These are phyloP conservation scores for Tyrophagus putrescentiae DNA, from an alignment of 1,140 invertebrate genomes.

Conservation along the genomic window DNA sequence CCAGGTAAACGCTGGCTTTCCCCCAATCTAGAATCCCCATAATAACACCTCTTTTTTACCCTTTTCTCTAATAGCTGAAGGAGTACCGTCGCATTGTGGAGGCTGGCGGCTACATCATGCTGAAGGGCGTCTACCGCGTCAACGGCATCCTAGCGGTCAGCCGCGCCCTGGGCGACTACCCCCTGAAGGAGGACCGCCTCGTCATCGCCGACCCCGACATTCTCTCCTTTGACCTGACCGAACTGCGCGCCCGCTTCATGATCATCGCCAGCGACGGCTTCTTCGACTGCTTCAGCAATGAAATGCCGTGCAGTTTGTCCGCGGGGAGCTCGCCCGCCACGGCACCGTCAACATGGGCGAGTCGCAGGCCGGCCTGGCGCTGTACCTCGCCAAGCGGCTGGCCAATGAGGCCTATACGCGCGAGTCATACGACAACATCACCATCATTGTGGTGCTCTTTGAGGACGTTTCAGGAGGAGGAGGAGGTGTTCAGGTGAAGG, in stretches of 20 bases:
- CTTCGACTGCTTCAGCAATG: conserved; percentile 87
- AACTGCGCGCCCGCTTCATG: conserved; percentile 64
- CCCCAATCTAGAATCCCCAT: background rate
- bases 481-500: background rate
- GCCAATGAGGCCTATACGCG: conserved; percentile 74
- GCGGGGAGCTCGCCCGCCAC: conserved; percentile 48
- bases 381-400: conserved; percentile 74
- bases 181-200: conserved; percentile 78
- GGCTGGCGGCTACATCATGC: conserved; percentile 80
- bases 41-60: conserved; percentile 3
- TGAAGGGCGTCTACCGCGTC: conserved; percentile 90
- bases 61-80: conserved; percentile 43
- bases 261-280: conserved; percentile 85
- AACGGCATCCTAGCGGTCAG: conserved; percentile 89
- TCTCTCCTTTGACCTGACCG: conserved; percentile 60
- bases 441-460: conserved; percentile 77
- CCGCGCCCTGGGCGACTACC: conserved; percentile 81
- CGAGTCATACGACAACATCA: conserved; percentile 88
- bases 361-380: conserved; percentile 31
- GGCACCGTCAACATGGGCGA: background rate
- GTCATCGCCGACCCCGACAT: conserved; percentile 91
- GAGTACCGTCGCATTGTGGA: conserved; percentile 74
- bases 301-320: conserved; percentile 76
- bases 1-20: conserved; percentile 43
- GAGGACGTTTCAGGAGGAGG: conserved; percentile 36